Conservation (phyloP, 2,797 vertebrate species). For the Ctenopoma kingsleyae region DNA sequence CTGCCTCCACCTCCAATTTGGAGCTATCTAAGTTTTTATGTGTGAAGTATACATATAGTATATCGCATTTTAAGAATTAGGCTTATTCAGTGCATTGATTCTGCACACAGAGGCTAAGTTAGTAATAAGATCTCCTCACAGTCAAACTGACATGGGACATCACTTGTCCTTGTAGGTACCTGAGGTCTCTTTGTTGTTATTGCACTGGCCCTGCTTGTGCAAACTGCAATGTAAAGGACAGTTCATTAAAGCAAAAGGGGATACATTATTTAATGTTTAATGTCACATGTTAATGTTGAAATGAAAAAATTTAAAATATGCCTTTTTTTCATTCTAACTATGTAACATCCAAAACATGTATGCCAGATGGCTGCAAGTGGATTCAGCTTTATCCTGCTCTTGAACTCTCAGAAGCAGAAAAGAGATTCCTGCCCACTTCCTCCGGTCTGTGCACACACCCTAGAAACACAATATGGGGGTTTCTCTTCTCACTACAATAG, state of each 20-base stretch:
- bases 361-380: conserved; percentile 23
- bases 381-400: conserved; percentile 24
- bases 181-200: not conserved
- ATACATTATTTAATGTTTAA: too few species aligned
- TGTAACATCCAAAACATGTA: not conserved
- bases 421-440: conserved; percentile 34
- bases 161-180: not conserved
- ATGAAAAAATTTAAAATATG: too few species aligned
- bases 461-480: conserved; percentile 70
- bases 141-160: not conserved
- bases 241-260: too few species aligned
- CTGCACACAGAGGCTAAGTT: not conserved
- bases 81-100: too few species aligned
- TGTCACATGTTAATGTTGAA: too few species aligned
- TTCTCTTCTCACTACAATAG: conserved; percentile 53
- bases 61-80: too few species aligned
- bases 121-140: not conserved
- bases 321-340: not conserved
- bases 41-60: too few species aligned
- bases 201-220: not conserved
- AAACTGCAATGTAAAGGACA: not conserved
- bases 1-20: too few species aligned
- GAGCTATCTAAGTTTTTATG: too few species aligned
- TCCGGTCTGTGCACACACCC: conserved; percentile 35
- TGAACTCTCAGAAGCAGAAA: conserved; percentile 39